Evolutionary conservation across 92 coral and sea anemone species (phyloP).

Genomic region (Porites divaricata): DNA sequence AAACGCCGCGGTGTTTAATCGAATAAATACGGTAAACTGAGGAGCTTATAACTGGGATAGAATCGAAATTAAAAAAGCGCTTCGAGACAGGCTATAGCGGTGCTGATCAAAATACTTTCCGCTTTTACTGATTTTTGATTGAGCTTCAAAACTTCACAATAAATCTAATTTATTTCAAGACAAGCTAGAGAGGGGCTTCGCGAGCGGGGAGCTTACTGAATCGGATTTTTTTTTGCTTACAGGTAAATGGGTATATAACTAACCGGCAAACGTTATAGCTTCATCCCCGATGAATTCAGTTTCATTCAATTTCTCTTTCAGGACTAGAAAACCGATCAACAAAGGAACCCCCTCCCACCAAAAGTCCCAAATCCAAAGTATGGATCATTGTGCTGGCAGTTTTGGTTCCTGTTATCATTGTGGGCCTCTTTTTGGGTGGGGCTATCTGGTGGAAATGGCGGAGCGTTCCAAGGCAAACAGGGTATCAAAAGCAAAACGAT

Average conservation of each 20-base stretch:
- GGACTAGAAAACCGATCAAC: not conserved
- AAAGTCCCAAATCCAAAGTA: not conserved
- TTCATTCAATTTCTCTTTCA: constrained; percentile 1
- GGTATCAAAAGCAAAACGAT: constrained; percentile 34
- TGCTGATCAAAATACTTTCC: too few species aligned
- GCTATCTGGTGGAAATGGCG: constrained; percentile 63
- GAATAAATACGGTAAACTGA: too few species aligned
- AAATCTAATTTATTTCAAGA: too few species aligned
- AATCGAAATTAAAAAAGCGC: too few species aligned
- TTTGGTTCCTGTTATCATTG: constrained; percentile 48
- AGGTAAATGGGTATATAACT: not conserved
- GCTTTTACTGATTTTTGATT: too few species aligned
- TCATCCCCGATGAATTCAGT: not conserved
- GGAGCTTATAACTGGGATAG: too few species aligned
- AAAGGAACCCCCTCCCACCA: not conserved
- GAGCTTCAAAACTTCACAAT: too few species aligned
- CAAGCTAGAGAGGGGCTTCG: too few species aligned
- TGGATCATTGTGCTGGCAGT: constrained; percentile 45
- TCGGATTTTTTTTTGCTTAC: too few species aligned
- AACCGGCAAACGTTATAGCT: not conserved
- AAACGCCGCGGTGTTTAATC: too few species aligned
- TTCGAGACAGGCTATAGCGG: too few species aligned
- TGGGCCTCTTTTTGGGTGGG: constrained; percentile 31
- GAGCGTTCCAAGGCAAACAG: not conserved
- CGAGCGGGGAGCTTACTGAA: too few species aligned